These are phyloP conservation scores for Hirtodrosophila trivittata DNA, from an alignment of 2,888 invertebrate species.

Conservation along the genomic window DNA sequence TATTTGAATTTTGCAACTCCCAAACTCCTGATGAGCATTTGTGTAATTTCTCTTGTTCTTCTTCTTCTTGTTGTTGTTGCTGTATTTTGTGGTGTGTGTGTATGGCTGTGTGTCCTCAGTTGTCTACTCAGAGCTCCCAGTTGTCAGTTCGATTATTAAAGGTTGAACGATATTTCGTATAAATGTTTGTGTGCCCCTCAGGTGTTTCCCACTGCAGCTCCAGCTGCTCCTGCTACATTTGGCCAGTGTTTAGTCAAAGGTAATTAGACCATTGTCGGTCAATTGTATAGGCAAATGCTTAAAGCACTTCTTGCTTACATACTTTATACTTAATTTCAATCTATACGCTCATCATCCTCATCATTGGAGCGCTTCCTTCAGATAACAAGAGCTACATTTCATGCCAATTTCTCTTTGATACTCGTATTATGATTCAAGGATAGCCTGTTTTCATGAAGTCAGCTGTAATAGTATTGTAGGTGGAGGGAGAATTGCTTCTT, in stretches of 20 bases:
- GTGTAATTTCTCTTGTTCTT: slow-evolving; percentile 71
- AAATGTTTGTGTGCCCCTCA: slow-evolving; percentile 47
- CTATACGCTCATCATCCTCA: too few relatives aligned
- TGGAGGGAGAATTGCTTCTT: too few relatives aligned
- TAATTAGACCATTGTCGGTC: slow-evolving; percentile 64
- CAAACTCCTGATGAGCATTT: slow-evolving; percentile 53
- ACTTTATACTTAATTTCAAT: too few relatives aligned
- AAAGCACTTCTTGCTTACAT: background rate
- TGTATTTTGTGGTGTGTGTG: background rate
- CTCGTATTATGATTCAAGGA: too few relatives aligned
- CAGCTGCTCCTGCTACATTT: slow-evolving; percentile 52
- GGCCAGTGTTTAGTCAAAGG: slow-evolving; percentile 71
- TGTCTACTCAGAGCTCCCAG: slow-evolving; percentile 15
- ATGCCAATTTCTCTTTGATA: too few relatives aligned
- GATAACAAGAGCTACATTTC: too few relatives aligned
- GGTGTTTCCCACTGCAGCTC: slow-evolving; percentile 34
- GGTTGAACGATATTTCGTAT: slow-evolving; percentile 53
- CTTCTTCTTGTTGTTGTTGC: slow-evolving; percentile 17
- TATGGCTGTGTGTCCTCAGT: background rate
- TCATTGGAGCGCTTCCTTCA: too few relatives aligned
- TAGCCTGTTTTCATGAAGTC: too few relatives aligned
- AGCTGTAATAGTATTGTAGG: too few relatives aligned
- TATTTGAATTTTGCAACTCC: slow-evolving; percentile 18
- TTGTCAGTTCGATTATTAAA: slow-evolving; percentile 67
- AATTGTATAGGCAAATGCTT: slow-evolving; percentile 23